These are phyloP conservation scores for Catalaphyllia jardinei DNA, from an alignment of 64 coral and sea anemone species.

Conservation along the genomic window DNA sequence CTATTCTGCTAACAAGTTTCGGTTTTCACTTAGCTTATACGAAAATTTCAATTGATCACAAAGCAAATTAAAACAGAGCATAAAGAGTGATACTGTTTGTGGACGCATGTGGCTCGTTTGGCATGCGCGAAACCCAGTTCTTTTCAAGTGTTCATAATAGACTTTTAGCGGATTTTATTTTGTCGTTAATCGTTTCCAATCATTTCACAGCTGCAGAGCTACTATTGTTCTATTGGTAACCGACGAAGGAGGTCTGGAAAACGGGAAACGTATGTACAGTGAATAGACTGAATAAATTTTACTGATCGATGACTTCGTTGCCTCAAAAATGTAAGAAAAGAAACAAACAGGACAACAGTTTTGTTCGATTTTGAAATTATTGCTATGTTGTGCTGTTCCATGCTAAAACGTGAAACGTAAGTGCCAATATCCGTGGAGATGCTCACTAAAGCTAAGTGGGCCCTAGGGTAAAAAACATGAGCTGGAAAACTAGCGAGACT, in stretches of 20 bases:
- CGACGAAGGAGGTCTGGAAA: too few relatives aligned
- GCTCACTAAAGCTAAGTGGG: not conserved
- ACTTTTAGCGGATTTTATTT: not conserved
- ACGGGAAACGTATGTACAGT: not conserved
- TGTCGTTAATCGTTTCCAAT: not conserved
- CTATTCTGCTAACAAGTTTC: too few relatives aligned
- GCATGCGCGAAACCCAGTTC: not conserved
- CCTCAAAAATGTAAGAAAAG: too few relatives aligned
- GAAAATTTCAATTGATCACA: not conserved
- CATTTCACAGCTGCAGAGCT: slow-evolving; percentile 7
- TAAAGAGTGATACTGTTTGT: not conserved
- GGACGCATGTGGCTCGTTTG: not conserved
- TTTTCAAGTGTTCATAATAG: not conserved
- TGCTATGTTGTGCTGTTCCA: too few relatives aligned
- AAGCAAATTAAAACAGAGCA: slow-evolving; percentile 3
- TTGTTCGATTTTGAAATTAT: too few relatives aligned
- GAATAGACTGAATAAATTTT: not conserved
- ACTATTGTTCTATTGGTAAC: not conserved
- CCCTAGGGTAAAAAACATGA: not conserved
- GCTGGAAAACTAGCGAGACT: not conserved
- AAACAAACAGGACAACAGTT: too few relatives aligned
- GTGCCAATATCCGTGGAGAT: too few relatives aligned
- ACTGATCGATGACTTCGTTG: not conserved
- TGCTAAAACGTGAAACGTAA: too few relatives aligned
- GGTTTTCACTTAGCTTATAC: not conserved